Base-by-base conservation (phyloP, 1,140 invertebrate species). In the Solenopsis invicta region DNA sequence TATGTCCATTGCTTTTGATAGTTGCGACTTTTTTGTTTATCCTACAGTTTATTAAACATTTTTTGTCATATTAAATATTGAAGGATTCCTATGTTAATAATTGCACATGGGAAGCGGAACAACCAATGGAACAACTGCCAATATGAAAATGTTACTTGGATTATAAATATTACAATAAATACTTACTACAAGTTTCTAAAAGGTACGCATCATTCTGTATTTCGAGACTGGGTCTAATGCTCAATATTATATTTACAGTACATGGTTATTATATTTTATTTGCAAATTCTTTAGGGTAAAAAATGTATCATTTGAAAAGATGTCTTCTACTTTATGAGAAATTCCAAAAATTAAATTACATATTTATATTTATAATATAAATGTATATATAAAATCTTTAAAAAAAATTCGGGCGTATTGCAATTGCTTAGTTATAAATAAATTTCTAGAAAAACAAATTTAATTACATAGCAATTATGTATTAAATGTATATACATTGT, bases 171-270 rank as follows among this genome's bases (percentile, higher is more conserved):
- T 71, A 45, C 13, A 66, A 66, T 81, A 71, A 67, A 69, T 16
- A 56, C 45, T 71, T 45, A 45, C 50, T 56, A 52, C 16, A 81
- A 67, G 18, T 69, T 54, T 18, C 2, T 29, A 16, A 56, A 81
- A 81, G 64, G 64, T 81, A 81, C 3, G 78, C 37, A 81, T 71
- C 18, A 69, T 69, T 67, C 67, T 80, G 16, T 56, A 69, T 45
- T 71, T 69, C 3, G 6, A 71, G 8, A n/a, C 4, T 24, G 9
- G 3, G 2, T 62, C 16, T 77, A 45, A 61, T 56, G 1, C 5
- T 76, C 13, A 16, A 21, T 80, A 37, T 61, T 59, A 62, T 66
- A 24, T 52, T 37, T 1, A 48, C 6, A 37, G 3, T 64, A 76
- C 12, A 75, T 59, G 1, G 2, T 34, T 5, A 54, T 34, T 21